phyloP scores from a whole-genome alignment of 2,113 vertebrate genomes.

The Uropsilus gracilis region DNA sequence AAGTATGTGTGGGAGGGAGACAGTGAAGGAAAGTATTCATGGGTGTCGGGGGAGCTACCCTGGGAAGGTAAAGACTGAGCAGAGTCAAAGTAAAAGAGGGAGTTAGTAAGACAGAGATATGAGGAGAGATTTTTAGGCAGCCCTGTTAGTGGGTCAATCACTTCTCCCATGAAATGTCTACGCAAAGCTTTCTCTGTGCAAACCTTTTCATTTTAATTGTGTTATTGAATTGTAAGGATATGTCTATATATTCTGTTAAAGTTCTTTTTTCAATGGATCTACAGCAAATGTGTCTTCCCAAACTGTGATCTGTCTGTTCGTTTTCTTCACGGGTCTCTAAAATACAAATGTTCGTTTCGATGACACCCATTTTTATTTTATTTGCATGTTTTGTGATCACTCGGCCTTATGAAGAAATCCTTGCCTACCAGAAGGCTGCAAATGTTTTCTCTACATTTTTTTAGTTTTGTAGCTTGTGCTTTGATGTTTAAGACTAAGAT shows the following conservation, averaged over 20 bases:
- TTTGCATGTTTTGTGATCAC: not conserved
- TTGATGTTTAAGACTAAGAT: not conserved
- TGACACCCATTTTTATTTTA: not conserved
- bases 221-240: too few relatives aligned
- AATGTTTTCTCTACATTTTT: not conserved
- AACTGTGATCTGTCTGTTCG: not conserved
- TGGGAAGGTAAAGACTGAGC: not conserved
- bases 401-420: not conserved
- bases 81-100: not conserved
- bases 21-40: not conserved
- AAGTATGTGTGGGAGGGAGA: not conserved
- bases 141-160: fast-evolving
- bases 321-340: not conserved
- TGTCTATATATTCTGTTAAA: not conserved
- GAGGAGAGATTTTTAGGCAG: too few relatives aligned
- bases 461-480: not conserved
- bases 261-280: not conserved
- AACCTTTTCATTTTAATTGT: not conserved
- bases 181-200: too few relatives aligned
- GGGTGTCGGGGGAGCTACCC: not conserved
- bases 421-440: not conserved
- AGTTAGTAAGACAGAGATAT: fast-evolving
- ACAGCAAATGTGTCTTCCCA: not conserved
- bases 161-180: not conserved
- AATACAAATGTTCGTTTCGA: not conserved